Conservation (phyloP, 2,888 invertebrate genomes). For the Polydesmus complanatus region DNA sequence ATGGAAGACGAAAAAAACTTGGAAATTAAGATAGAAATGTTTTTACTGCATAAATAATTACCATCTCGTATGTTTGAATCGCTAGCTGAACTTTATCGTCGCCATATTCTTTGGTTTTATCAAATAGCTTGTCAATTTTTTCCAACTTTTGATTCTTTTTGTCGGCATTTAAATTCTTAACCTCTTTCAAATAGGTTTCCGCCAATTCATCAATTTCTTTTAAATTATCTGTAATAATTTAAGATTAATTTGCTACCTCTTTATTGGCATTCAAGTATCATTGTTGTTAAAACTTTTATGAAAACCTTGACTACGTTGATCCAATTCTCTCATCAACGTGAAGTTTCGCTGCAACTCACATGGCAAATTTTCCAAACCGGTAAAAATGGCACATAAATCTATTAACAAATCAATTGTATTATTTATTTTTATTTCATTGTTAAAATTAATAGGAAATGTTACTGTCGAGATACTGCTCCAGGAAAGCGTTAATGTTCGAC, state of each 20-base stretch:
- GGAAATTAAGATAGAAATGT: too few species aligned
- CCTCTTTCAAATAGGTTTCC: conserved; percentile 60
- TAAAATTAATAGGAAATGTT: too few species aligned
- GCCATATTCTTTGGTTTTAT: conserved; percentile 87
- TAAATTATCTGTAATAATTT: conserved; percentile 39
- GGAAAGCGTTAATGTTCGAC: too few species aligned
- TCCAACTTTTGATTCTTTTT: conserved; percentile 68
- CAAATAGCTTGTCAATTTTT: conserved; percentile 73
- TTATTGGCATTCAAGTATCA: too few species aligned
- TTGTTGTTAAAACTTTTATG: too few species aligned
- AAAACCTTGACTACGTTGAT: conserved; percentile 70
- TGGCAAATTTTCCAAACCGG: conserved; percentile 83
- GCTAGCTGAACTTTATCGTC: conserved; percentile 96
- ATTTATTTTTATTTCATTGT: too few species aligned
- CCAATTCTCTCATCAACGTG: conserved; percentile 86
- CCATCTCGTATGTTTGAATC: conserved; percentile 92
- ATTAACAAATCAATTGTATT: too few species aligned
- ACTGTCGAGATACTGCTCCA: too few species aligned
- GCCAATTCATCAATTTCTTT: conserved; percentile 79
- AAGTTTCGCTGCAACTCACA: conserved; percentile 91
- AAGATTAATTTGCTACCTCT: background rate
- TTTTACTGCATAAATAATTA: conserved; percentile 25
- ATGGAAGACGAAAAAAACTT: too few species aligned
- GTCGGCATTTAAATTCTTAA: conserved; percentile 56
- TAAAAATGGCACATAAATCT: conserved; percentile 18